Base-by-base conservation (phyloP, 1,140 invertebrate species). In the Bombus turneri region DNA sequence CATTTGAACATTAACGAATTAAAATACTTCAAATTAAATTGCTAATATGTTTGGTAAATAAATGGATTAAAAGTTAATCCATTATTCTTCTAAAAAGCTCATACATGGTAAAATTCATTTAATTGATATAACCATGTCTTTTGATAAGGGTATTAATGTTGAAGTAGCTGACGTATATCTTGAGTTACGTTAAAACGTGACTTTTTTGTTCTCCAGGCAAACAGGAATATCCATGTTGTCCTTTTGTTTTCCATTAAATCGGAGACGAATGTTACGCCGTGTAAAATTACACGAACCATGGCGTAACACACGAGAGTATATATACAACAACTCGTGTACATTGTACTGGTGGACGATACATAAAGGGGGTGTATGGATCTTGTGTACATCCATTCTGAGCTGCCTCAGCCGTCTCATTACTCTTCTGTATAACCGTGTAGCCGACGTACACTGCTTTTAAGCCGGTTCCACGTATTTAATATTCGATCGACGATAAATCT, bases 271-370 rank as follows among this genome's bases (percentile, higher is more conserved):
- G 77, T 80, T 43, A 80, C 77, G 64, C 41, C 3, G 77, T 22
- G 64, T 80, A 39, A 80, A 68, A 43, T 80, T 80, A 80, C 77
- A 34, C 68, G 64, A 69, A 69, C 12, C 28, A 12, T 25, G 57
- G 57, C 34, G 59, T 31, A 31, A 78, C n/a, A 28, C 18, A n/a
- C 39, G 59, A 37, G 43, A 37, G 57, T 76, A n/a, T n/a, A 76
- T 34, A 57, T 75, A 37, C 2, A 53, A 22, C 22, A 8, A 12
- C 28, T n/a, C 39, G 43, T 62, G 8, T 62, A 77, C 75, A 64
- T 77, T 31, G 31, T 53, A n/a, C 57, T 12, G 8, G 9, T 68
- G 25, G 13, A 28, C 9, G 57, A 28, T 77, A 64, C 57, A 77
- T n/a, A 77, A 77, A 77, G 43, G 22, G n/a, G 9, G 31, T 62